Evolutionary conservation across 1,140 invertebrate genomes (phyloP).

Genomic region (Acromyrmex charruanus): DNA sequence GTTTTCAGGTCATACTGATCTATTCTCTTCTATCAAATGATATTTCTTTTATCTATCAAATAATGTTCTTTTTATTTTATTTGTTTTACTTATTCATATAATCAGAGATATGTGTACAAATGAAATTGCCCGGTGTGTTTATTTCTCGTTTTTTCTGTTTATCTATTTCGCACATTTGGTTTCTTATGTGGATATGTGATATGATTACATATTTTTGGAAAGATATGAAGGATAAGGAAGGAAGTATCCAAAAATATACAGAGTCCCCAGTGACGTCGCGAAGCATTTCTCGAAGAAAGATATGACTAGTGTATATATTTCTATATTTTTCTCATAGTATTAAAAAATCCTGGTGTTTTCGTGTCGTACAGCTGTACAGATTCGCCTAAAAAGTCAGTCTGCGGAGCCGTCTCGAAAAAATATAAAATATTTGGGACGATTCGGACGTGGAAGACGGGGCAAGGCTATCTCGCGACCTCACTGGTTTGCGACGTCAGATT

Average conservation of each 20-base stretch:
- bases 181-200: slow-evolving; percentile 32
- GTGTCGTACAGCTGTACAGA: background rate
- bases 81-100: background rate
- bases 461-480: slow-evolving; percentile 58
- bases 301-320: background rate
- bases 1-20: background rate
- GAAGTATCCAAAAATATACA: slow-evolving; percentile 74
- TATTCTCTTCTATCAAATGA: slow-evolving; percentile 3
- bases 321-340: background rate
- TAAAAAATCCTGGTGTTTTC: background rate
- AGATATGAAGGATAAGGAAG: slow-evolving; percentile 49
- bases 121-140: slow-evolving; percentile 20
- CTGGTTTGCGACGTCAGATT: slow-evolving; percentile 44
- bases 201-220: slow-evolving; percentile 38
- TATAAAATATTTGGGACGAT: slow-evolving; percentile 43
- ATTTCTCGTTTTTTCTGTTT: background rate
- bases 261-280: slow-evolving; percentile 57
- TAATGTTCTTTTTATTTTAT: background rate
- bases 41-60: background rate
- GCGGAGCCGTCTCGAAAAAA: background rate
- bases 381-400: slow-evolving; percentile 48
- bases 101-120: slow-evolving; percentile 19
- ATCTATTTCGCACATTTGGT: background rate
- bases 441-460: slow-evolving; percentile 65
- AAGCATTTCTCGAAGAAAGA: background rate